These are phyloP conservation scores for Chelmon rostratus DNA, from an alignment of 2,797 vertebrate species.

Conservation along the genomic window DNA sequence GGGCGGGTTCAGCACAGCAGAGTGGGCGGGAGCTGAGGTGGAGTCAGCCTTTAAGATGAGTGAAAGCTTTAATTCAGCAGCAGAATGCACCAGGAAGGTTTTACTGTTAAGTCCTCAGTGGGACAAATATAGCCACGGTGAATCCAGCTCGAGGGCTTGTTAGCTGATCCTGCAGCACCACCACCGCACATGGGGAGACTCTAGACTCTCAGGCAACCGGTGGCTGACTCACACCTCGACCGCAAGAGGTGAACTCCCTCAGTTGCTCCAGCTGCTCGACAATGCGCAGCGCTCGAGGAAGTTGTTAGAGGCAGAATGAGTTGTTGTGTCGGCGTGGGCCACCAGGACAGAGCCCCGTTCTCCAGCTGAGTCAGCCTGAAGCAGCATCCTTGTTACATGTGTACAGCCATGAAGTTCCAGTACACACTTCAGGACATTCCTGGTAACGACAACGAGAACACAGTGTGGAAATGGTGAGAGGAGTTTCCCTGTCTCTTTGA, in stretches of 20 bases:
- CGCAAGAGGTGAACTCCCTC: slow-evolving; percentile 13
- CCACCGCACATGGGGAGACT: slow-evolving; percentile 38
- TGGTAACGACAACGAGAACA: slow-evolving; percentile 56
- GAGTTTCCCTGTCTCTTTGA: background rate
- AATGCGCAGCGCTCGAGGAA: slow-evolving; percentile 29
- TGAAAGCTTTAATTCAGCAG: slow-evolving; percentile 50
- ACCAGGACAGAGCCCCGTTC: slow-evolving; percentile 31
- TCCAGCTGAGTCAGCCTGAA: slow-evolving; percentile 44
- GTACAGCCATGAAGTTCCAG: slow-evolving; percentile 85
- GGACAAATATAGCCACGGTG: slow-evolving; percentile 53
- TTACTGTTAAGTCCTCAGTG: slow-evolving; percentile 59
- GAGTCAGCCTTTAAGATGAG: slow-evolving; percentile 67
- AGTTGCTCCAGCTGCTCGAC: slow-evolving; percentile 7
- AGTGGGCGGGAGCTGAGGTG: slow-evolving; percentile 64
- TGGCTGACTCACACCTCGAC: slow-evolving; percentile 25
- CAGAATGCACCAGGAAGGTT: slow-evolving; percentile 65
- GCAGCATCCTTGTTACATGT: slow-evolving; percentile 67
- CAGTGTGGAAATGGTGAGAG: slow-evolving; percentile 87
- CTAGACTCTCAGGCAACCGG: slow-evolving; percentile 15
- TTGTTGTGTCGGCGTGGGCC: slow-evolving; percentile 12
- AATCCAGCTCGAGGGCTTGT: slow-evolving; percentile 31
- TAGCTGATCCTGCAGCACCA: slow-evolving; percentile 20
- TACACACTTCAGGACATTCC: slow-evolving; percentile 62
- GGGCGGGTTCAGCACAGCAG: slow-evolving; percentile 44
- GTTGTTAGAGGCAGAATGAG: slow-evolving; percentile 49